A percentile compares a stretch with the other conserved stretches of the same genome.
These are phyloP conservation scores for Smutsia gigantea DNA, from an alignment of 2,797 vertebrate species.

Conservation along the genomic window DNA sequence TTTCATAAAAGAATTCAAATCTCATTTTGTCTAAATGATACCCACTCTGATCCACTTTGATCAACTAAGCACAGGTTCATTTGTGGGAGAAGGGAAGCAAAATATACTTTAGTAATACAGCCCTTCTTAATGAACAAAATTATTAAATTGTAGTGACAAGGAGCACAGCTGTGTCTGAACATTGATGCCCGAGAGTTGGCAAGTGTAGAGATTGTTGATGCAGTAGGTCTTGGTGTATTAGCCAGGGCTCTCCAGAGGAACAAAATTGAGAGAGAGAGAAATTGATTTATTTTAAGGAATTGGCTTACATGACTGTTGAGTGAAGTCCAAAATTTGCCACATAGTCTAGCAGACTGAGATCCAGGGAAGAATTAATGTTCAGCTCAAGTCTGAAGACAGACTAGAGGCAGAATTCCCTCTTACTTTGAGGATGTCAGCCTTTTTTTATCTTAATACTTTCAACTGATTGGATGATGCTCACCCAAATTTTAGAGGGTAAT, in stretches of 20 bases:
- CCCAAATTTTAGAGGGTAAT: background rate
- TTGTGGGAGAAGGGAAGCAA: background rate
- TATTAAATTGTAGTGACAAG: background rate
- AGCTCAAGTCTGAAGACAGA: background rate
- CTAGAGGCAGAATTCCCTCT: background rate
- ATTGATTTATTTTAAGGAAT: background rate
- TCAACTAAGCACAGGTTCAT: background rate
- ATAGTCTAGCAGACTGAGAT: background rate
- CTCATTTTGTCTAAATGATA: background rate
- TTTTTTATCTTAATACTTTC: background rate
- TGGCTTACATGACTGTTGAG: background rate
- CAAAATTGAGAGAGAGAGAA: background rate
- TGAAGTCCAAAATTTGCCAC: background rate
- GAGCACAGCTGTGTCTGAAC: background rate
- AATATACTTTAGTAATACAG: background rate
- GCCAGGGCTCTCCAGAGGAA: background rate
- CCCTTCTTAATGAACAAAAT: background rate
- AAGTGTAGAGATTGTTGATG: background rate
- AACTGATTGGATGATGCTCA: background rate
- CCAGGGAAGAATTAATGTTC: background rate
- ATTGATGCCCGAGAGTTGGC: background rate
- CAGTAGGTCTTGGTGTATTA: background rate
- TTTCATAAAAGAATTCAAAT: background rate
- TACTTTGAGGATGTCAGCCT: background rate
- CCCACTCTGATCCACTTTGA: background rate